A percentile compares a stretch with the other conserved stretches of the same genome.
Conservation (phyloP, 2,888 invertebrate genomes). For the Cerastoderma edule region DNA sequence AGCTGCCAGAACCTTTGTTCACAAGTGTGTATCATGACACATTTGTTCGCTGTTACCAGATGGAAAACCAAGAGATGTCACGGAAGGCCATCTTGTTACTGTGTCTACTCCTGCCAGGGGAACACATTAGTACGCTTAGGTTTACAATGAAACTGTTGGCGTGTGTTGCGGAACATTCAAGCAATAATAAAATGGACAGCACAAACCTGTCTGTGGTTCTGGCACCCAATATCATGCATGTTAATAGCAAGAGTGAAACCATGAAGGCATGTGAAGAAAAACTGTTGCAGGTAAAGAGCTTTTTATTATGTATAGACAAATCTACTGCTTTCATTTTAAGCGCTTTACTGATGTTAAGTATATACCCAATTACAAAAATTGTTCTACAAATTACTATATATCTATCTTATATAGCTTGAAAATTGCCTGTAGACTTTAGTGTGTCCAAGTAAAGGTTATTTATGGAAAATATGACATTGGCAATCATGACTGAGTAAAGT, state of each 20-base stretch:
- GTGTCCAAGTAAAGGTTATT: too few relatives aligned
- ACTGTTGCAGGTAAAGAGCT: slow-evolving; percentile 69
- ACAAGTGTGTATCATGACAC: slow-evolving; percentile 90
- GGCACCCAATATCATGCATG: slow-evolving; percentile 93
- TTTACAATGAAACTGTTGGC: slow-evolving; percentile 91
- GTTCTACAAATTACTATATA: too few relatives aligned
- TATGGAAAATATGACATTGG: too few relatives aligned
- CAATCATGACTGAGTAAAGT: too few relatives aligned
- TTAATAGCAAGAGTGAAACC: slow-evolving; percentile 85
- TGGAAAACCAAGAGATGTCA: slow-evolving; percentile 75
- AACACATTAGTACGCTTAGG: slow-evolving; percentile 91
- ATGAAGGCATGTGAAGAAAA: slow-evolving; percentile 79
- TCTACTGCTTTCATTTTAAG: too few relatives aligned
- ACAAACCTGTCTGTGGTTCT: slow-evolving; percentile 93
- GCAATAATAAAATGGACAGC: slow-evolving; percentile 92
- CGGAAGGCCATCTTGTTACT: slow-evolving; percentile 88
- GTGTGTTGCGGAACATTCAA: slow-evolving; percentile 88
- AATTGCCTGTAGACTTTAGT: too few relatives aligned
- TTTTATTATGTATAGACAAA: background rate
- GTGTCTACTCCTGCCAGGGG: slow-evolving; percentile 89
- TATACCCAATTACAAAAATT: too few relatives aligned
- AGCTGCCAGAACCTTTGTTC: slow-evolving; percentile 93
- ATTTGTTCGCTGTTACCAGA: slow-evolving; percentile 86
- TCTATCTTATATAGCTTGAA: too few relatives aligned
- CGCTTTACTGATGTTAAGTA: too few relatives aligned